Percentiles rank a stretch among this genome's conserved stretches.
Conservation (phyloP, 2,888 invertebrate species). For the Diadromus collaris region DNA sequence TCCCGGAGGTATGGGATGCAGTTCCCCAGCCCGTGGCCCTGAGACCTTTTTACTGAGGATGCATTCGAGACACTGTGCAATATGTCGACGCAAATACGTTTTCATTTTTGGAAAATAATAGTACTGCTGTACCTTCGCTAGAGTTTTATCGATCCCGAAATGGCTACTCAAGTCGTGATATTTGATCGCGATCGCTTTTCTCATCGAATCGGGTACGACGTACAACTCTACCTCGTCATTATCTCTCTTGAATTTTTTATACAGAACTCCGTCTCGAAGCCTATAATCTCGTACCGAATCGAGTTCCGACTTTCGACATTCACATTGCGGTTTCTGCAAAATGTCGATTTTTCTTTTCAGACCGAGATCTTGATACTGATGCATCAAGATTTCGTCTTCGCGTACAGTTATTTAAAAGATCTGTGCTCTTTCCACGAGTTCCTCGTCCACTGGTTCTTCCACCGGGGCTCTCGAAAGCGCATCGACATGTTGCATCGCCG, state of each 20-base stretch:
- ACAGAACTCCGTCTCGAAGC: constrained; percentile 22
- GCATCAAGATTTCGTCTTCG: constrained; percentile 25
- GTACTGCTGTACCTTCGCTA: constrained; percentile 22
- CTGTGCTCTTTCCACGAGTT: constrained; percentile 30
- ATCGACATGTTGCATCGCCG: constrained; percentile 63
- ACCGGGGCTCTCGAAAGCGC: constrained; percentile 59
- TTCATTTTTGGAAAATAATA: constrained; percentile 47
- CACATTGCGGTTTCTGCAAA: background rate
- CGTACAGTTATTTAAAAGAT: constrained; percentile 39
- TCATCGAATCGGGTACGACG: constrained; percentile 44
- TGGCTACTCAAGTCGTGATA: constrained; percentile 43
- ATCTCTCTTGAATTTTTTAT: constrained; percentile 16
- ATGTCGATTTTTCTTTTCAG: constrained; percentile 28
- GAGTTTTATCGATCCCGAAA: constrained; percentile 50
- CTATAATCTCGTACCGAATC: constrained; percentile 25
- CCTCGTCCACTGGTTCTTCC: constrained; percentile 41
- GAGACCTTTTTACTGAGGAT: constrained; percentile 39
- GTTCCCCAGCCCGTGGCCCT: constrained; percentile 55
- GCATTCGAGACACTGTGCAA: constrained; percentile 61
- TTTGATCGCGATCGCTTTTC: constrained; percentile 56
- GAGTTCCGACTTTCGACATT: constrained; percentile 15
- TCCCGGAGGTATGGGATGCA: constrained; percentile 63
- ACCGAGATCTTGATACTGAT: background rate
- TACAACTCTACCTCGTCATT: constrained; percentile 37
- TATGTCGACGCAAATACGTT: constrained; percentile 29